Evolutionary conservation across 2,113 vertebrate genomes (phyloP).

Genomic region (Leptobrachium ailaonicum): DNA sequence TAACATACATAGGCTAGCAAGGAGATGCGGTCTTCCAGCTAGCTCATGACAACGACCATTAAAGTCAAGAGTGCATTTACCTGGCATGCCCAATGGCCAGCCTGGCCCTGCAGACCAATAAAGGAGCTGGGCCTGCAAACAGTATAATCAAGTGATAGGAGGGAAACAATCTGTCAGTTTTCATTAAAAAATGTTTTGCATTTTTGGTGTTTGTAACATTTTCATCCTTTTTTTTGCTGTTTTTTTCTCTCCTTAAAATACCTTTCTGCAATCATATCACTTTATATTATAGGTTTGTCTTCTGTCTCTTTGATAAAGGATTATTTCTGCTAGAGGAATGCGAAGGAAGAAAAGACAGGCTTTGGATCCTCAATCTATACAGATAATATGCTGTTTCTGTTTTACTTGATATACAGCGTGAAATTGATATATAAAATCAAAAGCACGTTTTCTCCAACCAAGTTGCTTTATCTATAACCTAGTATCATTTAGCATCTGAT

Average conservation of each 20-base stretch:
- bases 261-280: not conserved
- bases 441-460: slow-evolving; percentile 1
- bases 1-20: too few species aligned
- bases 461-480: not conserved
- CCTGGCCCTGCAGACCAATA: too few species aligned
- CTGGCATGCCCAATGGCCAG: too few species aligned
- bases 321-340: not conserved
- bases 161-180: too few species aligned
- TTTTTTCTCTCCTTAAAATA: not conserved
- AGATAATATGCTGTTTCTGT: not conserved
- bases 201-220: too few species aligned
- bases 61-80: too few species aligned
- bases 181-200: too few species aligned
- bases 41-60: too few species aligned
- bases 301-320: not conserved
- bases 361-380: not conserved
- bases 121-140: too few species aligned
- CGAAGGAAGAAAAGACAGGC: not conserved
- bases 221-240: too few species aligned
- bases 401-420: not conserved
- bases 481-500: not conserved
- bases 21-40: too few species aligned
- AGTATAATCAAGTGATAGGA: too few species aligned
- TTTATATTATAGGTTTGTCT: not conserved
- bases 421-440: not conserved